These are phyloP conservation scores for Columba livia DNA, from an alignment of 2,113 vertebrate species.

Conservation along the genomic window DNA sequence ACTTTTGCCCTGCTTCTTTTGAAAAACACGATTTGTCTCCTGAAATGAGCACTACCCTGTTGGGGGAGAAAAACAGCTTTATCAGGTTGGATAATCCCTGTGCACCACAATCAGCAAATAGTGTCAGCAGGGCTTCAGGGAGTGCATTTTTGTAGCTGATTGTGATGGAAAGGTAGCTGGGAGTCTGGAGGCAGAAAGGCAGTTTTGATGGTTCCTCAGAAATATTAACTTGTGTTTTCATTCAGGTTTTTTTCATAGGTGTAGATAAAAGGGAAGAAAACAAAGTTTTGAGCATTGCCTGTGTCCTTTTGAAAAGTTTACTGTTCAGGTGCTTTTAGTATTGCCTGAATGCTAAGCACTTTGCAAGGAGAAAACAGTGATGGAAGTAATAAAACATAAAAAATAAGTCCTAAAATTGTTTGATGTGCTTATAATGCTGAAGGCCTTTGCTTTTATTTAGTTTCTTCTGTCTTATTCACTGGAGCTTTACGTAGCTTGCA, in stretches of 20 bases:
- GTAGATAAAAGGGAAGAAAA: not conserved
- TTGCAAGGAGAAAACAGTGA: not conserved
- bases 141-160: not conserved
- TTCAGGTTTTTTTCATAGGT: not conserved
- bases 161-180: not conserved
- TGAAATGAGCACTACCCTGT: not conserved
- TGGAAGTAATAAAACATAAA: constrained; percentile 16
- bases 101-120: not conserved
- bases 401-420: not conserved
- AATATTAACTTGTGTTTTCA: not conserved
- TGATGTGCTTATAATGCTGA: not conserved
- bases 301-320: not conserved
- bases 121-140: not conserved
- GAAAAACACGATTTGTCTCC: not conserved
- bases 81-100: not conserved
- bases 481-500: not conserved
- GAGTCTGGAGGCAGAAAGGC: not conserved
- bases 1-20: not conserved
- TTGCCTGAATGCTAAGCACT: not conserved
- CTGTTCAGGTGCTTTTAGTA: constrained; percentile 37
- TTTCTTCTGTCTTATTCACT: not conserved
- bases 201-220: not conserved
- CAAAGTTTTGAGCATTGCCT: not conserved
- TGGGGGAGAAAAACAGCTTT: not conserved
- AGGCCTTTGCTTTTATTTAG: not conserved